These are phyloP conservation scores for Lycorma delicatula DNA, from an alignment of 1,140 invertebrate species.

Conservation along the genomic window DNA sequence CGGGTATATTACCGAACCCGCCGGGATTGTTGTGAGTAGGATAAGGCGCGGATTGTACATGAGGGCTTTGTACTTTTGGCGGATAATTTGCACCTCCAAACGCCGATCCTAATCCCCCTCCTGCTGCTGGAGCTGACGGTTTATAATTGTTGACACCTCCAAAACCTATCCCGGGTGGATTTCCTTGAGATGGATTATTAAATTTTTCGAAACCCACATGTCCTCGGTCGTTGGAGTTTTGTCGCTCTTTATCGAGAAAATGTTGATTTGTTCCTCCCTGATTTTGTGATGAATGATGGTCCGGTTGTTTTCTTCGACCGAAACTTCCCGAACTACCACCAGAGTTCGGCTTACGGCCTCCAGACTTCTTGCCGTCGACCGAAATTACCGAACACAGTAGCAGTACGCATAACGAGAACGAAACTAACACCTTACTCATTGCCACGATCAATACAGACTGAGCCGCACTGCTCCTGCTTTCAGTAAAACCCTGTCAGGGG, in stretches of 20 bases:
- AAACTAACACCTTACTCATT: no score
- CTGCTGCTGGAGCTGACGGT: neutral
- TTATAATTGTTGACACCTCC: neutral
- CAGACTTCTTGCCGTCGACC: no score
- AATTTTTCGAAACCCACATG: neutral
- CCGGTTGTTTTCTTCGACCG: neutral
- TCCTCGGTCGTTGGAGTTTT: neutral
- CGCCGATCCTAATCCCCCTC: neutral
- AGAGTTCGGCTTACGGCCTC: neutral
- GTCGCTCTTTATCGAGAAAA: neutral
- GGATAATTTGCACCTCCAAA: conserved; percentile 4
- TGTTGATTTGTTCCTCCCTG: neutral
- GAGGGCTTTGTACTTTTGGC: no score
- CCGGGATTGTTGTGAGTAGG: neutral
- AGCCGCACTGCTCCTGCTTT: no score
- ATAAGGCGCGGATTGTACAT: neutral
- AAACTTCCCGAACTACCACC: neutral
- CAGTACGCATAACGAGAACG: no score
- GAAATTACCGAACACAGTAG: no score
- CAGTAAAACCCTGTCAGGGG: no score
- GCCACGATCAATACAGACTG: no score
- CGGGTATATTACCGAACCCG: neutral
- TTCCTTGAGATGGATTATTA: neutral
- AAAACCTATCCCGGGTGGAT: neutral
- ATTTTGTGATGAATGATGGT: neutral